phyloP scores from a whole-genome alignment of 2,888 invertebrate genomes.

The Sabatieria punctata region DNA sequence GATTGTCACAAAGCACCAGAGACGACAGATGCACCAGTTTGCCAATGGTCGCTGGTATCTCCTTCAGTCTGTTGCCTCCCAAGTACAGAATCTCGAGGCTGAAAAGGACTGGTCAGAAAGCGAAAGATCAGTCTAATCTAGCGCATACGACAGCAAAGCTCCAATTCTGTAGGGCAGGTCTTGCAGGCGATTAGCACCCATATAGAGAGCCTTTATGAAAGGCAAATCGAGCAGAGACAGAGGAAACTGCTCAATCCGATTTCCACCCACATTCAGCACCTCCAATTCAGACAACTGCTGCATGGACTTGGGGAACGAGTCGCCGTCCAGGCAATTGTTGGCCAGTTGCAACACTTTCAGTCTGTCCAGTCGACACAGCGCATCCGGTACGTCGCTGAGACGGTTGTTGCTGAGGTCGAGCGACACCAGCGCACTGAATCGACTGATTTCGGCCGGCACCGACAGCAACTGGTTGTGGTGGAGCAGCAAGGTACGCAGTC shows the following conservation, averaged over 20 bases:
- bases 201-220: constrained; percentile 61
- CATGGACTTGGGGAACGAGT: constrained; percentile 36
- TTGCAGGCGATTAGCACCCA: constrained; percentile 69
- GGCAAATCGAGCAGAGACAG: constrained; percentile 62
- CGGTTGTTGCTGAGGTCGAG: constrained; percentile 53
- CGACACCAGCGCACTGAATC: constrained; percentile 19
- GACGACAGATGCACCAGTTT: constrained; percentile 60
- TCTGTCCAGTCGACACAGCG: constrained; percentile 50
- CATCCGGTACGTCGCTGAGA: constrained; percentile 55
- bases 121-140: too few relatives aligned
- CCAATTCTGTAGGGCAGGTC: constrained; percentile 63
- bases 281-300: too few relatives aligned
- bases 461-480: constrained; percentile 33
- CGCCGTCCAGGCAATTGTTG: constrained; percentile 66
- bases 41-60: constrained; percentile 72
- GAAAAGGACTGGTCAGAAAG: constrained; percentile 11
- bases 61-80: constrained; percentile 70
- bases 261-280: constrained; percentile 87
- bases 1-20: constrained; percentile 75
- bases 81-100: constrained; percentile 77
- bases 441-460: constrained; percentile 29
- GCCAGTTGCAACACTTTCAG: constrained; percentile 60
- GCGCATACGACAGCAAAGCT: constrained; percentile 51
- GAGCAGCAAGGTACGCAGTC: constrained; percentile 44
- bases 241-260: constrained; percentile 60